These are phyloP conservation scores for Lithophane leautieri DNA, from an alignment of 2,888 invertebrate species.

Conservation along the genomic window DNA sequence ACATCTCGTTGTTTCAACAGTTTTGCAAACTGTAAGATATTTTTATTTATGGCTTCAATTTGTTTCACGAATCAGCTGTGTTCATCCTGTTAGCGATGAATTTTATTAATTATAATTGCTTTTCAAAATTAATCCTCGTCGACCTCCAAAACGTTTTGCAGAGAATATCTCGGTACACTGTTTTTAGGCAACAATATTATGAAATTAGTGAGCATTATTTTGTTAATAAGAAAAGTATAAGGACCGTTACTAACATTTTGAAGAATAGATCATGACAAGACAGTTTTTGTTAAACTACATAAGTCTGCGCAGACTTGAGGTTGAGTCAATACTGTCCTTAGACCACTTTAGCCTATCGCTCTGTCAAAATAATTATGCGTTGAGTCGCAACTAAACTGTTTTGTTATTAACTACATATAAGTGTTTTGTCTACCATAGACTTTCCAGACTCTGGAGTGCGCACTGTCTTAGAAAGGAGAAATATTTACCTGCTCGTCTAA, in stretches of 20 bases:
- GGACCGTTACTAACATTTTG: not conserved
- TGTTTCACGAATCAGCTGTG: conserved; percentile 32
- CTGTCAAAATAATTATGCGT: not conserved
- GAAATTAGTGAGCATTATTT: not conserved
- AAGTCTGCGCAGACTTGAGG: not conserved
- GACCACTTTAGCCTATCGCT: not conserved
- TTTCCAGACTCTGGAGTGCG: not conserved
- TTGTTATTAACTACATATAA: not conserved
- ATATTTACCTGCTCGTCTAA: not conserved
- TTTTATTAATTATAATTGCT: conserved; percentile 54
- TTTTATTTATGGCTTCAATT: conserved; percentile 61
- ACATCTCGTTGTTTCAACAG: conserved; percentile 27
- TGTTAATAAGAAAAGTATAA: not conserved
- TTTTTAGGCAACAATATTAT: not conserved
- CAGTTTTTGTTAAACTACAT: not conserved
- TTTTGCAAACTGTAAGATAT: conserved; percentile 25
- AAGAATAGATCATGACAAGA: not conserved
- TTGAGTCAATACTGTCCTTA: not conserved
- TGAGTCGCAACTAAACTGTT: not conserved
- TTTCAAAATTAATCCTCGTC: conserved; percentile 48
- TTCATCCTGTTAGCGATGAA: conserved; percentile 42
- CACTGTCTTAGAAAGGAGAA: not conserved
- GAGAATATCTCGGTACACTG: conserved; percentile 25
- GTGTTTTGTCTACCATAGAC: not conserved
- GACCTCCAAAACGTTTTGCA: conserved; percentile 35